These are phyloP conservation scores for Cephus cinctus DNA, from an alignment of 1,140 invertebrate genomes.

Conservation along the genomic window DNA sequence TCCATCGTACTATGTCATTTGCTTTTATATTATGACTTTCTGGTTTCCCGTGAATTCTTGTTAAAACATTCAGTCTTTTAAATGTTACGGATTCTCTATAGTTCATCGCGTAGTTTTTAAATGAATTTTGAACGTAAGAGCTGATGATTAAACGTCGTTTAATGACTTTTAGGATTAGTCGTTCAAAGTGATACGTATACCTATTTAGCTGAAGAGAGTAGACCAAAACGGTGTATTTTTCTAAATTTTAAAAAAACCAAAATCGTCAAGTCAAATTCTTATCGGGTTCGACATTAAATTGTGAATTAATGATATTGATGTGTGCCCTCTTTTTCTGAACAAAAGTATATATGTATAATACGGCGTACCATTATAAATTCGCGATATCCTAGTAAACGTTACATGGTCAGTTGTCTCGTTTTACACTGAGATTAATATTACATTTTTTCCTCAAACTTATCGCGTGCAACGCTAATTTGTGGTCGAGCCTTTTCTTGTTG, in stretches of 20 bases:
- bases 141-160: not conserved
- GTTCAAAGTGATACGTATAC: conserved; percentile 40
- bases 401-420: conserved; percentile 24
- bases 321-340: too few species aligned
- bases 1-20: too few species aligned
- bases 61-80: too few species aligned
- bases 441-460: too few species aligned
- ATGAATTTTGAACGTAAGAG: conserved; percentile 27
- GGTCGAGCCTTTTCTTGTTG: too few species aligned
- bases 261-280: conserved; percentile 12
- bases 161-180: conserved; percentile 15
- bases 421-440: conserved; percentile 24
- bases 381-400: conserved; percentile 18
- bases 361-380: too few species aligned
- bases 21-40: too few species aligned
- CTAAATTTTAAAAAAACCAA: conserved; percentile 42
- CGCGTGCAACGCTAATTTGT: too few species aligned
- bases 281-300: too few species aligned
- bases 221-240: conserved; percentile 45
- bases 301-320: too few species aligned
- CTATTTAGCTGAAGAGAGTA: conserved; percentile 37
- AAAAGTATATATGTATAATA: too few species aligned
- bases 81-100: not conserved
- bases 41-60: too few species aligned
- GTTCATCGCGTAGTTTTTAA: conserved; percentile 1